Evolutionary conservation across 2,797 vertebrate species (phyloP).

Genomic region (Alouatta caraya): DNA sequence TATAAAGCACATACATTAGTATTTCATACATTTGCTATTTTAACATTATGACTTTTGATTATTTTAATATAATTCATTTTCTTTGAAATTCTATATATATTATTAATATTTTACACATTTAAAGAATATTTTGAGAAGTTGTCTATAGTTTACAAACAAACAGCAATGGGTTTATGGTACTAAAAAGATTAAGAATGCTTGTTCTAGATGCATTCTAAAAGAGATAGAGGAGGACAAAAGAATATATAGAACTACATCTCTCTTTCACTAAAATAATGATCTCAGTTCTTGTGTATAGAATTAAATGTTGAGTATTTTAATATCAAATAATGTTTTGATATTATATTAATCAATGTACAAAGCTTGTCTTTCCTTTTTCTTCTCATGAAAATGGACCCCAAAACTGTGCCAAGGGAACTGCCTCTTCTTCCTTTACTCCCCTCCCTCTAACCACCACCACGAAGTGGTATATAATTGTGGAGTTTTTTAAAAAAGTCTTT

Average conservation of each 20-base stretch:
- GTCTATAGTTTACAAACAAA: neutral
- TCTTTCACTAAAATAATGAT: neutral
- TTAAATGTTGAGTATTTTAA: neutral
- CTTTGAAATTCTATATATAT: neutral
- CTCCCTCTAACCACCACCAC: neutral
- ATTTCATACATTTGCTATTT: neutral
- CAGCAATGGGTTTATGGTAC: neutral
- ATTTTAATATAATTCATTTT: neutral
- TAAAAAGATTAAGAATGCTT: conserved; percentile 5
- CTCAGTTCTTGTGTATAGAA: neutral
- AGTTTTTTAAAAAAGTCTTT: neutral
- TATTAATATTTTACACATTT: neutral
- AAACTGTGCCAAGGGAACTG: neutral
- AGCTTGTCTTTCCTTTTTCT: neutral
- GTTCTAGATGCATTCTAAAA: neutral
- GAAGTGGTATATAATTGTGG: neutral
- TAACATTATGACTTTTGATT: conserved; percentile 1
- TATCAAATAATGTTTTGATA: neutral
- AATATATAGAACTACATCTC: neutral
- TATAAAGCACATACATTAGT: neutral
- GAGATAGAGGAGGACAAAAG: neutral
- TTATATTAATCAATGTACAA: neutral
- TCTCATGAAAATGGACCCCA: neutral
- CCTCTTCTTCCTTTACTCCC: neutral
- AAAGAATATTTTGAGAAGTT: neutral